Percentiles rank a stretch among this genome's conserved stretches.
Conservation (phyloP, 2,797 vertebrate species). For the Petrocephalus schoutedeni region DNA sequence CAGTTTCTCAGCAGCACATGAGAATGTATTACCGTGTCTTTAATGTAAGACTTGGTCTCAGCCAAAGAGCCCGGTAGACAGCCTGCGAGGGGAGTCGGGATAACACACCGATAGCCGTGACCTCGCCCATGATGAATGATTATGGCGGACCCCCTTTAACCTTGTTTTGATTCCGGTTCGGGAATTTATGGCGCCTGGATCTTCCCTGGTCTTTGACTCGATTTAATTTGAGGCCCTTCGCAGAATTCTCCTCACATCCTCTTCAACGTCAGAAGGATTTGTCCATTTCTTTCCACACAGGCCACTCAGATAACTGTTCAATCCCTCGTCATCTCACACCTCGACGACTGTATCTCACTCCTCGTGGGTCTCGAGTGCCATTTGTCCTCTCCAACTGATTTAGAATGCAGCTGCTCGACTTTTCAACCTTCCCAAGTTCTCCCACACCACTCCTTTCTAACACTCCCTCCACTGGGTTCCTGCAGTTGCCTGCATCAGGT, state of each 20-base stretch:
- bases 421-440: too few relatives aligned
- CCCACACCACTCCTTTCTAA: too few relatives aligned
- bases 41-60: constrained; percentile 7
- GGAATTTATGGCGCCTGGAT: constrained; percentile 55
- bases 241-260: constrained; percentile 24
- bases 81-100: neutral
- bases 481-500: too few relatives aligned
- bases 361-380: too few relatives aligned
- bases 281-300: too few relatives aligned
- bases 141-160: constrained; percentile 42
- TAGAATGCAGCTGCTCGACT: too few relatives aligned
- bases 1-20: neutral
- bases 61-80: neutral
- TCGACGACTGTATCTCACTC: too few relatives aligned
- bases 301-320: too few relatives aligned
- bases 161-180: constrained; percentile 66
- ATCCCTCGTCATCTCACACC: too few relatives aligned
- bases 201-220: constrained; percentile 45
- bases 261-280: too few relatives aligned
- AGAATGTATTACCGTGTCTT: neutral
- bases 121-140: constrained; percentile 44
- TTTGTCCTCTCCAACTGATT: too few relatives aligned
- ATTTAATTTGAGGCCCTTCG: constrained; percentile 60
- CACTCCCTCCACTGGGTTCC: too few relatives aligned
- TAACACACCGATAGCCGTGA: constrained; percentile 31